Evolutionary conservation across 2,888 invertebrate species (phyloP).

Genomic region (Tinea pellionella): DNA sequence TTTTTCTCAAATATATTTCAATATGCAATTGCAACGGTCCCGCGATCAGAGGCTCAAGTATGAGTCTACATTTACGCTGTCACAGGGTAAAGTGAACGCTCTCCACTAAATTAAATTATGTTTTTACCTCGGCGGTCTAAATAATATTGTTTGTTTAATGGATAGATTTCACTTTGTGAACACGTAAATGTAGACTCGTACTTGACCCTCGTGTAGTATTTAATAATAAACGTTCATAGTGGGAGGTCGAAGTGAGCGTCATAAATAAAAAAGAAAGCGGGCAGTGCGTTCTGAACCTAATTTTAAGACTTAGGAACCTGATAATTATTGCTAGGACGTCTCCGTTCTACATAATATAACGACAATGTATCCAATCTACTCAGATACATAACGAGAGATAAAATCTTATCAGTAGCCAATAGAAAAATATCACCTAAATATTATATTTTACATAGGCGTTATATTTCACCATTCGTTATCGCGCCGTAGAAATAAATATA

Average conservation of each 20-base stretch:
- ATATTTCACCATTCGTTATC: slow-evolving; percentile 21
- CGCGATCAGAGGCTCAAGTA: too few relatives aligned
- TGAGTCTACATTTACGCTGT: too few relatives aligned
- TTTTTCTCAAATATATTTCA: slow-evolving; percentile 53
- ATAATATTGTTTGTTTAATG: too few relatives aligned
- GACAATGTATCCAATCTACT: slow-evolving; percentile 27
- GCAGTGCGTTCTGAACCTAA: slow-evolving; percentile 69
- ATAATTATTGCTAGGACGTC: slow-evolving; percentile 62
- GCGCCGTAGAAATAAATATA: slow-evolving; percentile 30
- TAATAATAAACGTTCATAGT: slow-evolving; percentile 47
- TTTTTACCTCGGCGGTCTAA: too few relatives aligned
- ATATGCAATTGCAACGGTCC: slow-evolving; percentile 70
- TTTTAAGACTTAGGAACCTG: slow-evolving; percentile 69
- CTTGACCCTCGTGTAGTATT: too few relatives aligned
- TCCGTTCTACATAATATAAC: slow-evolving; percentile 21
- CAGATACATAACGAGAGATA: slow-evolving; percentile 53
- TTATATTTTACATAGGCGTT: slow-evolving; percentile 43
- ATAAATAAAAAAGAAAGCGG: slow-evolving; percentile 54
- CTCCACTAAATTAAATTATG: too few relatives aligned
- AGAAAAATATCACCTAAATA: slow-evolving; percentile 70
- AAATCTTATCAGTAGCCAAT: slow-evolving; percentile 67
- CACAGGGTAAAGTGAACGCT: too few relatives aligned
- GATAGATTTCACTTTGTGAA: too few relatives aligned
- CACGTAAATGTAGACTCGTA: too few relatives aligned
- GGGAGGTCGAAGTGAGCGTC: slow-evolving; percentile 31